Evolutionary conservation across 2,888 invertebrate genomes (phyloP), one percentile per base, ranked within the genome.

Genomic region (Cotesia congregata): DNA sequence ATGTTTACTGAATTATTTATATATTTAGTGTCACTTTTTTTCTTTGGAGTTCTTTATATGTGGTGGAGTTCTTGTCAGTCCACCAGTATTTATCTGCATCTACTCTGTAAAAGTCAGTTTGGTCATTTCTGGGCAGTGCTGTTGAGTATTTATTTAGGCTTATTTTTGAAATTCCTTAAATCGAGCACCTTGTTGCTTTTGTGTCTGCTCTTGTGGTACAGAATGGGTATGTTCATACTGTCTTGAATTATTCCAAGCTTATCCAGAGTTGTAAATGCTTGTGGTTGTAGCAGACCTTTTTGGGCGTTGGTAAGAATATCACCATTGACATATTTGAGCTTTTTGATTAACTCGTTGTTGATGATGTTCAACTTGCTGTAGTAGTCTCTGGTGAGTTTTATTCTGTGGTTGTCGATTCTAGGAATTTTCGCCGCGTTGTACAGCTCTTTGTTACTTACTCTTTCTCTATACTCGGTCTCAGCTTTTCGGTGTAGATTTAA

Each of bases 361-460:
- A 73, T 68, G 0, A 1, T 2, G 0, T 38, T 5, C 0, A 72
- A 5, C 17, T 59, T 17, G 12, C 72, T 72, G 12, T 30, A 79
- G 40, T 81, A 75, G 60, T 79, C 70, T 75, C 81, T 78, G 17
- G 61, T 72, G 0, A 72, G 72, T 72, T 61, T 72, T 9, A 62
- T 6, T n/a, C 17, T 72, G 7, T n/a, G 7, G 1, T 5, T 39
- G 72, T 64, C 61, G 3, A 62, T 4, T 62, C 38, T 2, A 0
- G 39, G 59, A 9, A 64, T 72, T 6, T 72, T 38, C 5, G 79
- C 79, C 5, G 20, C 0, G 1, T 72, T 15, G 6, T 75, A 77
- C 1, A 73, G 17, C 1, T 6, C 7, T 5, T 15, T 6, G 15
- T 79, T 76, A 1, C 64, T 71, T 5, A 76, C 40, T 1, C 7